Base-by-base conservation (phyloP, 1,140 invertebrate genomes). In the Drosophila leontia region DNA sequence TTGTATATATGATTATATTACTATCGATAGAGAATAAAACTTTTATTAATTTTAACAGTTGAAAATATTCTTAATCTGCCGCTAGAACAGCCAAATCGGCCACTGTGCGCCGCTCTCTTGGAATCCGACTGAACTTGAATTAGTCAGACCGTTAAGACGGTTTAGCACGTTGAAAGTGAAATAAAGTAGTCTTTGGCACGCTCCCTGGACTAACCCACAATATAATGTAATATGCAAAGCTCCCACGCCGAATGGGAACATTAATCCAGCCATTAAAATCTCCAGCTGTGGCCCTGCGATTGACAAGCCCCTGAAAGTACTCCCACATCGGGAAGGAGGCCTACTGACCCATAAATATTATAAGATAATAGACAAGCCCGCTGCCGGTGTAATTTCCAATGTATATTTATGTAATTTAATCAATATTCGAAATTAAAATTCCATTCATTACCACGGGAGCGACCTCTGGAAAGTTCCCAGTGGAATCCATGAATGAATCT, bases 51-150 rank as follows among this genome's bases (percentile, higher is more conserved):
- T n/a, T n/a, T n/a, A n/a, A n/a, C n/a, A n/a, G n/a, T n/a, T n/a
- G n/a, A n/a, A n/a, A n/a, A n/a, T n/a, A n/a, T n/a, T n/a, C n/a
- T n/a, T n/a, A n/a, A n/a, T n/a, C n/a, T n/a, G n/a, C n/a, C n/a
- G n/a, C n/a, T n/a, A n/a, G n/a, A n/a, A n/a, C n/a, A n/a, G n/a
- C n/a, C n/a, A n/a, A n/a, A n/a, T n/a, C n/a, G n/a, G n/a, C n/a
- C n/a, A n/a, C n/a, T n/a, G n/a, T n/a, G n/a, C 15, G 44, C 7
- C 53, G 13, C 79, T 75, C 44, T 64, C 78, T 77, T 64, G 48
- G 56, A 68, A 75, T 78, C 70, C 75, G 68, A 75, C 62, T 87
- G 84, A 87, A 88, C 83, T 87, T 87, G 83, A 88, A 88, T 88
- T 88, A 87, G 83, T 87, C 83, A 83, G 72, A 65, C 41, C 23